Percentiles rank a stretch among this genome's conserved stretches.
Conservation (phyloP, 2,113 vertebrate species). For the Bubo scandiacus region DNA sequence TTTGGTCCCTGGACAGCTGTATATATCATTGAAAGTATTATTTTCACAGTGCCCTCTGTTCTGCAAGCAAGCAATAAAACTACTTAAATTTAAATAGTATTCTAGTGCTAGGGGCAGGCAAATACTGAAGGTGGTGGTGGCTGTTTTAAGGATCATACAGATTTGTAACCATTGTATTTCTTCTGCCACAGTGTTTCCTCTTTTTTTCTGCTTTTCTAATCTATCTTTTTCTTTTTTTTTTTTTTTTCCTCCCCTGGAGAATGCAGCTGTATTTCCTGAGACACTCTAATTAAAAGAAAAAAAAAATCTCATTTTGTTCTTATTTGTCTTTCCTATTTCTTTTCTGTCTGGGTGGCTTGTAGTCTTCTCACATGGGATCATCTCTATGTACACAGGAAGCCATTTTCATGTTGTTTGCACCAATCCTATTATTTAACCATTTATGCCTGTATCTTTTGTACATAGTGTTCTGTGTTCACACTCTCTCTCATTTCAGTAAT, state of each 20-base stretch:
- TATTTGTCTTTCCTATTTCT: not conserved
- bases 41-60: not conserved
- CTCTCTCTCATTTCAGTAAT: not conserved
- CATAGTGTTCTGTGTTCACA: not conserved
- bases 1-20: not conserved
- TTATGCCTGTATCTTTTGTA: not conserved
- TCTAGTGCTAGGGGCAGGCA: not conserved
- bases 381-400: not conserved
- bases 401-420: not conserved
- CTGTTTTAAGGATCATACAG: not conserved
- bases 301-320: not conserved
- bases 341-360: not conserved
- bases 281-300: not conserved
- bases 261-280: not conserved
- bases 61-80: not conserved
- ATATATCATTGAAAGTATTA: not conserved
- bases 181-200: not conserved
- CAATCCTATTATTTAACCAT: constrained; percentile 9
- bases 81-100: not conserved
- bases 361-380: not conserved
- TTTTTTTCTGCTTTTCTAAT: not conserved
- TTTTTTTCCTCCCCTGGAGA: fast-evolving
- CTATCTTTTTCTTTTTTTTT: not conserved
- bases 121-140: not conserved
- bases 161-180: not conserved